Evolutionary conservation across 2,888 invertebrate genomes (phyloP).

Genomic region (Danaus chrysippus): DNA sequence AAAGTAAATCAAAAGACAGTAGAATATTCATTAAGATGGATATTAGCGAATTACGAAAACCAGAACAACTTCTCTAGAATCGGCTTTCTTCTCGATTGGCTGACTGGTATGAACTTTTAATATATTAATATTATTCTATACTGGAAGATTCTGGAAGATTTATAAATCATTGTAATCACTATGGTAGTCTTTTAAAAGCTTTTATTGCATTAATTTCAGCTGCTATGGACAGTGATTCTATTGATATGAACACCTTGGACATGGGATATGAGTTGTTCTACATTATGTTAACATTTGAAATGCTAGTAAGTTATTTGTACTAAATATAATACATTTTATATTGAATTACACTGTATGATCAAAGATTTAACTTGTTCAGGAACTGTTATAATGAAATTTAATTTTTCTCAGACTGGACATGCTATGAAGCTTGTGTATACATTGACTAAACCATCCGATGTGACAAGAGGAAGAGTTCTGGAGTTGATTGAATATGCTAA

Average conservation of each 20-base stretch:
- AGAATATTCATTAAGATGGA: slow-evolving; percentile 63
- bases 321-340: too few species aligned
- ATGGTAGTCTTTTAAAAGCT: too few species aligned
- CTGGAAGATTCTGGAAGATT: too few species aligned
- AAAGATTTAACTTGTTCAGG: neutral
- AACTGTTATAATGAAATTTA: slow-evolving; percentile 3
- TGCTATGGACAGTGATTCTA: slow-evolving; percentile 64
- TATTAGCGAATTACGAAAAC: slow-evolving; percentile 55
- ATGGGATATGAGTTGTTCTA: slow-evolving; percentile 70
- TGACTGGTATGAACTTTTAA: slow-evolving; percentile 54
- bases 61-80: slow-evolving; percentile 52
- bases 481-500: slow-evolving; percentile 60
- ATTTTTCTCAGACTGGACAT: slow-evolving; percentile 55
- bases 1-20: slow-evolving; percentile 54
- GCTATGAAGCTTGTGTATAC: slow-evolving; percentile 67
- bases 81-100: slow-evolving; percentile 65
- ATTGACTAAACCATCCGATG: slow-evolving; percentile 67
- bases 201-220: slow-evolving; percentile 42
- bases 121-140: too few species aligned
- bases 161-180: too few species aligned
- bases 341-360: neutral
- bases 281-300: slow-evolving; percentile 57
- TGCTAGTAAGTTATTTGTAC: slow-evolving; percentile 49
- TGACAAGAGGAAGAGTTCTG: slow-evolving; percentile 60
- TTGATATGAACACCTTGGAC: slow-evolving; percentile 60